phyloP scores from a whole-genome alignment of 2,888 invertebrate genomes.

The Tenthredo livida region DNA sequence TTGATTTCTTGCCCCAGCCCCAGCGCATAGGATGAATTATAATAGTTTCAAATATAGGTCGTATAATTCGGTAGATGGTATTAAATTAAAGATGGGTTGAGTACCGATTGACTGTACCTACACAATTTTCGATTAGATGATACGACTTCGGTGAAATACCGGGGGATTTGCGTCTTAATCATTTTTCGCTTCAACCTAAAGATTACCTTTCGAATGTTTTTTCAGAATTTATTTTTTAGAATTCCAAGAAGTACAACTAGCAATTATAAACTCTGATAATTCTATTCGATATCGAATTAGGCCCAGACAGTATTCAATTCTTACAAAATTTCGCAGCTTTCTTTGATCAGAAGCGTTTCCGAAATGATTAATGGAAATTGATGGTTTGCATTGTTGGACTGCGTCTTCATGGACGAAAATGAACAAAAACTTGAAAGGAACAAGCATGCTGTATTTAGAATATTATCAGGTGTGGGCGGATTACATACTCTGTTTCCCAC shows the following conservation, averaged over 20 bases:
- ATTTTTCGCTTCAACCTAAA: constrained; percentile 68
- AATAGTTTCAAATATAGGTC: constrained; percentile 79
- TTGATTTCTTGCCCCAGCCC: background rate
- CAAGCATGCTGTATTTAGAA: constrained; percentile 75
- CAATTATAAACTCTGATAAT: background rate
- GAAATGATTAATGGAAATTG: constrained; percentile 64
- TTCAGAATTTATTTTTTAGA: constrained; percentile 65
- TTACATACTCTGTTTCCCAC: constrained; percentile 82
- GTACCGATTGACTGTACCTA: constrained; percentile 91
- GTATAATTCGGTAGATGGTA: constrained; percentile 84
- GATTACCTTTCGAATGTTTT: constrained; percentile 83
- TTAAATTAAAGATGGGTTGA: constrained; percentile 88
- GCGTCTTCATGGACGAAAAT: constrained; percentile 85
- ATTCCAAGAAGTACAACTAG: background rate
- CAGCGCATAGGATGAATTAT: background rate
- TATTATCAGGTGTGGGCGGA: constrained; percentile 90
- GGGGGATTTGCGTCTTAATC: constrained; percentile 79
- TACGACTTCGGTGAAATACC: constrained; percentile 88
- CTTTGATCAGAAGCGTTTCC: constrained; percentile 67
- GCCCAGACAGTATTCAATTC: background rate
- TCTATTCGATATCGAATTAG: background rate
- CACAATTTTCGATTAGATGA: constrained; percentile 88
- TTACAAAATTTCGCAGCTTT: constrained; percentile 65
- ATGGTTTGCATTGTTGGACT: constrained; percentile 79
- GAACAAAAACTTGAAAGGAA: constrained; percentile 82